A percentile compares a stretch with the other conserved stretches of the same genome.
phyloP scores from a whole-genome alignment of 2,113 vertebrate genomes.

The Casuarius casuarius region DNA sequence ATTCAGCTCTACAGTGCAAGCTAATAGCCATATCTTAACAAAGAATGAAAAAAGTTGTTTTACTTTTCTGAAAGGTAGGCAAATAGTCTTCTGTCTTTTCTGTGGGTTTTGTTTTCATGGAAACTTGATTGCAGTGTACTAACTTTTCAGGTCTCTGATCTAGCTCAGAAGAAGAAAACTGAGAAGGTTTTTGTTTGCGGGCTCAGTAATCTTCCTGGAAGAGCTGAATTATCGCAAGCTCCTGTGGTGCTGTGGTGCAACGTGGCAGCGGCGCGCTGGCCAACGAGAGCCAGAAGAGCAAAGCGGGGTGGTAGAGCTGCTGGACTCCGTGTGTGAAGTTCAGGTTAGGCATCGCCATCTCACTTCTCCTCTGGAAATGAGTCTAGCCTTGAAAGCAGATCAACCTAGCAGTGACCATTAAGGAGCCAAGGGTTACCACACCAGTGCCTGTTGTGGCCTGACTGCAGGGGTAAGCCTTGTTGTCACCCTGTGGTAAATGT shows the following conservation, averaged over 20 bases:
- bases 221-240: not conserved
- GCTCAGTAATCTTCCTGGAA: not conserved
- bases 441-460: not conserved
- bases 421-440: not conserved
- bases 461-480: not conserved
- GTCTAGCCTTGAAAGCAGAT: not conserved
- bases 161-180: not conserved
- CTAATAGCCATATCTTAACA: not conserved
- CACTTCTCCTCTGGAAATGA: not conserved
- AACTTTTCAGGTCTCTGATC: not conserved
- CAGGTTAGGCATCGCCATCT: not conserved
- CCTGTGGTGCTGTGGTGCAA: not conserved
- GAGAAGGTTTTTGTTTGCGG: not conserved
- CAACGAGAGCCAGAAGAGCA: not conserved
- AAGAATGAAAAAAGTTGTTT: not conserved
- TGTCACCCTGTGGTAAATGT: not conserved
- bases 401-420: not conserved
- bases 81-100: not conserved
- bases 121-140: not conserved
- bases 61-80: not conserved
- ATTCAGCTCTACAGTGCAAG: not conserved
- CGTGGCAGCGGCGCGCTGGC: not conserved
- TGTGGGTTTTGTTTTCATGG: not conserved
- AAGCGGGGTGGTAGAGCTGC: not conserved
- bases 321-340: not conserved